Conservation (phyloP, 1,140 invertebrate genomes). For the Aphelenchoides besseyi region DNA sequence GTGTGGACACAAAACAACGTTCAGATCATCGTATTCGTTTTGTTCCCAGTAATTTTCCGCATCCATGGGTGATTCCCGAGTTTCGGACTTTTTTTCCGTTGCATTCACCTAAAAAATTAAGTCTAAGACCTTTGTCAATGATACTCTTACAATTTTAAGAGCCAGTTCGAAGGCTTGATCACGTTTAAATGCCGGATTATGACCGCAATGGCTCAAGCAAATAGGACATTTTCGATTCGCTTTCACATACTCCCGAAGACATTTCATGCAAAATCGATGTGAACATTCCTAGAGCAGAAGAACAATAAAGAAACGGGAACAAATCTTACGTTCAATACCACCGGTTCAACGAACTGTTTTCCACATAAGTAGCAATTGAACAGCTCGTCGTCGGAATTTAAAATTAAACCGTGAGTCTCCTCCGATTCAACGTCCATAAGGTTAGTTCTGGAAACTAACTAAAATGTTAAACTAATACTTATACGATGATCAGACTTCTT, state of each 20-base stretch:
- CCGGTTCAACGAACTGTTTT: background rate
- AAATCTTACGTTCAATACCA: conserved; percentile 2
- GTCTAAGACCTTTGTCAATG: no score
- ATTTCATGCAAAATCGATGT: background rate
- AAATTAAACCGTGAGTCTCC: no score
- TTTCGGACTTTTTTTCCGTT: no score
- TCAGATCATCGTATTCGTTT: background rate
- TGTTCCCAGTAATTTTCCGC: no score
- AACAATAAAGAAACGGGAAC: conserved; percentile 3
- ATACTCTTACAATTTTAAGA: background rate
- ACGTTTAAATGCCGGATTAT: background rate
- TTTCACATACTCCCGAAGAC: background rate
- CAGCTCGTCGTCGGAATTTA: no score
- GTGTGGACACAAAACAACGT: background rate
- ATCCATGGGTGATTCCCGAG: no score
- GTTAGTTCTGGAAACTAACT: no score
- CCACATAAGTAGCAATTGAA: background rate
- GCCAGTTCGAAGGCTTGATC: conserved; percentile 1
- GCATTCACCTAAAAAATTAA: no score
- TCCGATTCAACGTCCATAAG: no score
- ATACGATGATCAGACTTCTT: no score
- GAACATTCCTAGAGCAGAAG: background rate
- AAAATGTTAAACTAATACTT: no score
- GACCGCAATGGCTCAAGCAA: background rate
- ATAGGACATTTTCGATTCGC: background rate